These are phyloP conservation scores for Hestina assimilis DNA, from an alignment of 1,140 invertebrate genomes.

Conservation along the genomic window DNA sequence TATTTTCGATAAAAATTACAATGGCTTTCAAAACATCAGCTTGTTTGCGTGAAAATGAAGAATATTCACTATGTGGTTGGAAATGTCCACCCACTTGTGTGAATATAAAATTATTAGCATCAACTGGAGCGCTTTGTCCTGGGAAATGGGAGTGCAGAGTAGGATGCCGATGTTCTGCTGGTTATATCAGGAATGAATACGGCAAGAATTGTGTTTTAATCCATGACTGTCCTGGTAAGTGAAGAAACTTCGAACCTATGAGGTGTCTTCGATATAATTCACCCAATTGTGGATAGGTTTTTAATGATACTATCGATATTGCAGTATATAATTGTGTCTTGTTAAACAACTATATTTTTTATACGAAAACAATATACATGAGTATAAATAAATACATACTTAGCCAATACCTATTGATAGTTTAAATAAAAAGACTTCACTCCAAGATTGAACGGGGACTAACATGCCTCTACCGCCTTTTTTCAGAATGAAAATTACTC, in stretches of 20 bases:
- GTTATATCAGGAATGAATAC: constrained; percentile 58
- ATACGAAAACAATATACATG: too few species aligned
- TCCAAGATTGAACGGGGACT: too few species aligned
- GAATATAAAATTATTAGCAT: constrained; percentile 41
- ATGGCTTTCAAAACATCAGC: constrained; percentile 41
- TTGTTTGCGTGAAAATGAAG: constrained; percentile 48
- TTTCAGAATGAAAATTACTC: too few species aligned
- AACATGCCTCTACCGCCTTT: too few species aligned
- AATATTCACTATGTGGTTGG: constrained; percentile 62
- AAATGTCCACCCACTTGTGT: constrained; percentile 62
- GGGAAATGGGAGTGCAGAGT: constrained; percentile 54
- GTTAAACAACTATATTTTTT: too few species aligned
- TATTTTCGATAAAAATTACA: constrained; percentile 18
- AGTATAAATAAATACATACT: too few species aligned
- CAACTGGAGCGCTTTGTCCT: constrained; percentile 29
- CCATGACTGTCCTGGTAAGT: constrained; percentile 57
- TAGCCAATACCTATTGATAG: too few species aligned
- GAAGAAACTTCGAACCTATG: too few species aligned
- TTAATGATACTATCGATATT: neutral
- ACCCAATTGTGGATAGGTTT: too few species aligned
- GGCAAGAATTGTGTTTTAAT: constrained; percentile 55
- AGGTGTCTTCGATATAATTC: too few species aligned
- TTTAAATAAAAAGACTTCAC: too few species aligned
- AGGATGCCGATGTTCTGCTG: constrained; percentile 55
- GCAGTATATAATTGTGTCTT: too few species aligned